Evolutionary conservation across 1,140 invertebrate genomes (phyloP).

Genomic region (Trinorchestia longiramus): DNA sequence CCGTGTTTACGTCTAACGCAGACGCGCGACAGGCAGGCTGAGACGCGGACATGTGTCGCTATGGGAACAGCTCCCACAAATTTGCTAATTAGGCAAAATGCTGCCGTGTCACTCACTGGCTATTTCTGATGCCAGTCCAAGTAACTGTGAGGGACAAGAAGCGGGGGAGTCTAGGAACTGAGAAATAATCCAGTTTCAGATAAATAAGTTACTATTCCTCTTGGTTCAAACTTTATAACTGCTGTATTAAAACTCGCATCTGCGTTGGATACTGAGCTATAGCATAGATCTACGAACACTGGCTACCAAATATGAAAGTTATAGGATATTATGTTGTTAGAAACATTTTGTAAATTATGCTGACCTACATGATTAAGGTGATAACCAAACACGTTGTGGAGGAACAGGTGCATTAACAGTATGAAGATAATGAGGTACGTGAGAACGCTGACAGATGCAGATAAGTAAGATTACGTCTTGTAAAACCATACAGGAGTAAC

Average conservation of each 20-base stretch:
- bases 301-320: no score
- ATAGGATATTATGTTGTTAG: background rate
- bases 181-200: background rate
- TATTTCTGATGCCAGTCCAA: background rate
- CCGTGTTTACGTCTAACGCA: background rate
- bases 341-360: background rate
- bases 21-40: background rate
- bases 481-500: no score
- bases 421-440: no score
- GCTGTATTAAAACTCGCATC: background rate
- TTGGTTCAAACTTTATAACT: background rate
- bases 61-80: background rate
- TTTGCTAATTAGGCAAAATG: background rate
- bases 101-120: constrained; percentile 3
- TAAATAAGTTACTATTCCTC: no score
- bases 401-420: no score
- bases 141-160: background rate
- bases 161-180: background rate
- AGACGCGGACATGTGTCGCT: background rate
- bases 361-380: background rate
- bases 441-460: no score
- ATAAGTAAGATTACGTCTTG: no score
- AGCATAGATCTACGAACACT: no score
- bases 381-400: background rate
- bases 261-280: background rate